These are phyloP conservation scores for Dysidea cf. avara DNA, from an alignment of 37 sponge, comb jelly and placozoan genomes.

Conservation along the genomic window DNA sequence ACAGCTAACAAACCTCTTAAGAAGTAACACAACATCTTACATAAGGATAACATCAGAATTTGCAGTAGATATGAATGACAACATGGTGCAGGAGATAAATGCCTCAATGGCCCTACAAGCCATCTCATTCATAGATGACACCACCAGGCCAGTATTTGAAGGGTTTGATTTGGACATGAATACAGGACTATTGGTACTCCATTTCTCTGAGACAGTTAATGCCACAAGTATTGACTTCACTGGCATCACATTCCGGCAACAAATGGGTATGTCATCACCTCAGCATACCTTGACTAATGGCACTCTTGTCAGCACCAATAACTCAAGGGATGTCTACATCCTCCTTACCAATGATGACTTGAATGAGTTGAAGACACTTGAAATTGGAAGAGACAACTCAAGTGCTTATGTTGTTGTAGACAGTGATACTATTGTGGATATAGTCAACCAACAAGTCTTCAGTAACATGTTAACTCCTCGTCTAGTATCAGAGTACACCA, in stretches of 20 bases:
- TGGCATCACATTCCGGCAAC: constrained; percentile 65
- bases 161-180: constrained; percentile 79
- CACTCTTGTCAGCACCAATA: background rate
- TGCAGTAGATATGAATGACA: constrained; percentile 66
- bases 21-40: constrained; percentile 41
- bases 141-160: constrained; percentile 43
- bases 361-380: constrained; percentile 70
- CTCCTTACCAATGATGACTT: constrained; percentile 62
- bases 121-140: constrained; percentile 57
- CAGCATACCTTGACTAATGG: constrained; percentile 42
- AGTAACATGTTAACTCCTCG: constrained; percentile 28
- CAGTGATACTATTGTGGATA: constrained; percentile 52
- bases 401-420: constrained; percentile 58
- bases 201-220: constrained; percentile 87
- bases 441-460: constrained; percentile 34
- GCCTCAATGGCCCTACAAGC: constrained; percentile 43
- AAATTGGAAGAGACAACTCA: constrained; percentile 46
- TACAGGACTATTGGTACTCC: constrained; percentile 65
- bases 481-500: constrained; percentile 38
- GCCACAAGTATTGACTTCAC: constrained; percentile 56
- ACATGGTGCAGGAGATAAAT: constrained; percentile 42
- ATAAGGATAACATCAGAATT: constrained; percentile 46
- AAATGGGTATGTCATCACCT: constrained; percentile 11
- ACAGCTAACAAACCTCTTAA: constrained; percentile 42
- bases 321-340: constrained; percentile 49